phyloP scores from a whole-genome alignment of 2,113 vertebrate genomes.

The Ceyx margarethae region DNA sequence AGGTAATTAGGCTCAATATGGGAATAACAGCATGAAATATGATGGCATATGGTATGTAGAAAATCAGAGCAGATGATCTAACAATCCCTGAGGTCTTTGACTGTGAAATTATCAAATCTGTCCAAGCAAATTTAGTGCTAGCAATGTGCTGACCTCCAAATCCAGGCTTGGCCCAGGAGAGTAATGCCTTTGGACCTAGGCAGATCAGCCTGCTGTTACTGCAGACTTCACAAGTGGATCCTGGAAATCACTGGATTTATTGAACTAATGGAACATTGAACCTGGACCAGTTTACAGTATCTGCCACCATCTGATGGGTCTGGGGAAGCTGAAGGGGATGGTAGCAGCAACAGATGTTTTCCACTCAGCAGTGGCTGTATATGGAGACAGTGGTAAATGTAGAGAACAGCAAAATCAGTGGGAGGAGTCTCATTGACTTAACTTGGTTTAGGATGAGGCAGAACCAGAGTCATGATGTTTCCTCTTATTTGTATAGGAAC shows the following conservation, averaged over 20 bases:
- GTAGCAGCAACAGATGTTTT: neutral
- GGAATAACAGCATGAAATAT: slow-evolving; percentile 14
- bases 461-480: neutral
- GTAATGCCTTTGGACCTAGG: neutral
- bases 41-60: slow-evolving; percentile 27
- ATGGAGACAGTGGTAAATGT: neutral
- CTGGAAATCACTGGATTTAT: neutral
- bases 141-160: neutral
- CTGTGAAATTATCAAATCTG: slow-evolving; percentile 4
- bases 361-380: neutral
- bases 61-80: slow-evolving; percentile 36
- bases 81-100: slow-evolving; percentile 16
- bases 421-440: neutral
- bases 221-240: neutral
- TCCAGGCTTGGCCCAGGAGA: neutral
- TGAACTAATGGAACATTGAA: neutral
- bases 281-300: neutral
- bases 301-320: neutral
- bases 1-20: slow-evolving; percentile 49
- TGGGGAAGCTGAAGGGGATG: neutral
- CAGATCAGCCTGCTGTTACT: neutral
- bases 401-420: neutral
- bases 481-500: neutral
- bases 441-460: neutral
- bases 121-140: neutral